Base-by-base conservation (phyloP, 2,888 invertebrate genomes). In the Lamellibrachia columna region DNA sequence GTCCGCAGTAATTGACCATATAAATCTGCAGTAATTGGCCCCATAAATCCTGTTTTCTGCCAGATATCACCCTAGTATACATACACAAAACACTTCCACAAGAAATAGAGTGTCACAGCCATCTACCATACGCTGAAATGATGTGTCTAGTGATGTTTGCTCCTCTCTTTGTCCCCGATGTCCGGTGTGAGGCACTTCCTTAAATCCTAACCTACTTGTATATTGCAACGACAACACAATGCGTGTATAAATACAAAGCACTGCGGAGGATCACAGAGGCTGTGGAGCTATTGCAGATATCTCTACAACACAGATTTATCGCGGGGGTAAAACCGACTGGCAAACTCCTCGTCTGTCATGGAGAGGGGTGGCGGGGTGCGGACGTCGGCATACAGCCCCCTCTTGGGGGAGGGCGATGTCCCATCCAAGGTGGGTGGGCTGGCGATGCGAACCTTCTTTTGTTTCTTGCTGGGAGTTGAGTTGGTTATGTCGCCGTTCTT, bases 401-500 rank as follows among this genome's bases (percentile, higher is more conserved):
- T 75, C 75, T 75, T 75, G 15, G 75, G 75, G 3, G 75, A 75
- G 22, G n/a, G 75, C 3, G 75, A 22, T 6, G 75, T 22, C 75
- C 75, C 75, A 75, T 75, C 75, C 75, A 75, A 3, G 4, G 75
- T 75, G 22, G 75, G 75, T 15, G 75, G 75, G n/a, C 75, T 75
- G 22, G 75, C 75, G 75, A 75, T 75, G 75, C 75, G 75, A 75
- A 75, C 75, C 75, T 75, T 75, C 75, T 75, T 75, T 75, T 75
- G 75, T 22, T 75, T 75, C 75, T n/a, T 75, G 75, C 75, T 75
- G 22, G 75, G 75, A 15, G 75, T 75, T 6, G 75, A 75, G 22
- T 6, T 75, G 22, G 15, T 15, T 22, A 75, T 15, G 22, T 6
- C n/a, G 75, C 75, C 75, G 22, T 75, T 75, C 75, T 15, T 75